phyloP scores from a whole-genome alignment of 2,888 invertebrate genomes.

The Idaea dimidiata region DNA sequence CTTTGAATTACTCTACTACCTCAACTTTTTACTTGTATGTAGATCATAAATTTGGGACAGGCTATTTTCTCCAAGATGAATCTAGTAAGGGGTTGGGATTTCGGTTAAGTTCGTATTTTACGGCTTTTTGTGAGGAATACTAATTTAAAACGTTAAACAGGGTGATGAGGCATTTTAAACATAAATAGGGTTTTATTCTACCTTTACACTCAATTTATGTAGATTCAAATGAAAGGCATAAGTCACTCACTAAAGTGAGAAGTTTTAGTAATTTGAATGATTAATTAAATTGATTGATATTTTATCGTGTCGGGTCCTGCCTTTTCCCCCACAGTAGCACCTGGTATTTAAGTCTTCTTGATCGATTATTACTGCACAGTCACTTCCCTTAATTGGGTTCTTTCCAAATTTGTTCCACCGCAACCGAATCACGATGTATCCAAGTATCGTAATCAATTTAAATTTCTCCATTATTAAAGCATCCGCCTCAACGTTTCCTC shows the following conservation, averaged over 20 bases:
- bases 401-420: conserved; percentile 58
- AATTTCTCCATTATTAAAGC: conserved; percentile 39
- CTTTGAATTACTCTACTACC: conserved; percentile 12
- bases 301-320: conserved; percentile 66
- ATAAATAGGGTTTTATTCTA: not conserved
- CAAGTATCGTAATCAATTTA: conserved; percentile 53
- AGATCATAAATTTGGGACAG: conserved; percentile 11
- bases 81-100: conserved; percentile 14
- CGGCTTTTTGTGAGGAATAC: not conserved
- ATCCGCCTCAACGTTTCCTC: conserved; percentile 33
- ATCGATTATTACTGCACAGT: conserved; percentile 72
- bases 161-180: not conserved
- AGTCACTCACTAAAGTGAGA: conserved; percentile 20
- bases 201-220: not conserved
- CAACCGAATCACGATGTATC: conserved; percentile 37
- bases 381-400: conserved; percentile 72
- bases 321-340: conserved; percentile 54
- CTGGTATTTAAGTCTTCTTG: conserved; percentile 58
- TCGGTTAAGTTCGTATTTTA: not conserved
- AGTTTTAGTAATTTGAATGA: conserved; percentile 54
- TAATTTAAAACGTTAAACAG: not conserved
- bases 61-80: conserved; percentile 5
- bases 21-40: conserved; percentile 13
- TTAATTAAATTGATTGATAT: conserved; percentile 75
- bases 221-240: not conserved